Evolutionary conservation across 2,113 vertebrate genomes (phyloP).

Genomic region (Eubucco bourcierii): DNA sequence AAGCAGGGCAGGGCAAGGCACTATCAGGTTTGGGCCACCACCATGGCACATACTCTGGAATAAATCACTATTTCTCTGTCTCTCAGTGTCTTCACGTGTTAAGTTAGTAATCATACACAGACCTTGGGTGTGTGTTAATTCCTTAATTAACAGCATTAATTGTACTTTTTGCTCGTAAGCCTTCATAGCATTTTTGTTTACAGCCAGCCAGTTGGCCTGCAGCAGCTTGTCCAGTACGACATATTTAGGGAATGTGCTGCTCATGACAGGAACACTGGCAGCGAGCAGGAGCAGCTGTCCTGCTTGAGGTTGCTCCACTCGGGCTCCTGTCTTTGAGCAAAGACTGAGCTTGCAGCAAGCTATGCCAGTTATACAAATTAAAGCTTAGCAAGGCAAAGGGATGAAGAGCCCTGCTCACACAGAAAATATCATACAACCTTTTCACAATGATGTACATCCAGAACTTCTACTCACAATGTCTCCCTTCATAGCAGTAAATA

Average conservation of each 20-base stretch:
- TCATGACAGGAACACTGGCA: fast-evolving
- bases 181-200: neutral
- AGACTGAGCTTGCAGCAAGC: neutral
- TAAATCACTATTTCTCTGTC: neutral
- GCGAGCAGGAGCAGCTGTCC: neutral
- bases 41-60: neutral
- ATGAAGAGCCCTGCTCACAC: neutral
- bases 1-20: neutral
- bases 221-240: neutral
- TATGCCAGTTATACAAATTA: neutral
- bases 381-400: neutral
- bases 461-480: neutral
- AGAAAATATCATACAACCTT: neutral
- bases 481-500: neutral
- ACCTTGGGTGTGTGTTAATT: fast-evolving
- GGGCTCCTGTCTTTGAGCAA: neutral
- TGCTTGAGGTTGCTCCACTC: neutral
- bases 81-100: neutral
- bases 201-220: neutral
- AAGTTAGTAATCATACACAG: neutral
- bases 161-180: neutral
- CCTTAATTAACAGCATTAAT: neutral
- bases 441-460: neutral
- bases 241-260: neutral
- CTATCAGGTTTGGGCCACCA: neutral